A percentile compares a stretch with the other conserved stretches of the same genome.
Conservation (phyloP, 1,140 invertebrate species). For the Drosophila suzukii region DNA sequence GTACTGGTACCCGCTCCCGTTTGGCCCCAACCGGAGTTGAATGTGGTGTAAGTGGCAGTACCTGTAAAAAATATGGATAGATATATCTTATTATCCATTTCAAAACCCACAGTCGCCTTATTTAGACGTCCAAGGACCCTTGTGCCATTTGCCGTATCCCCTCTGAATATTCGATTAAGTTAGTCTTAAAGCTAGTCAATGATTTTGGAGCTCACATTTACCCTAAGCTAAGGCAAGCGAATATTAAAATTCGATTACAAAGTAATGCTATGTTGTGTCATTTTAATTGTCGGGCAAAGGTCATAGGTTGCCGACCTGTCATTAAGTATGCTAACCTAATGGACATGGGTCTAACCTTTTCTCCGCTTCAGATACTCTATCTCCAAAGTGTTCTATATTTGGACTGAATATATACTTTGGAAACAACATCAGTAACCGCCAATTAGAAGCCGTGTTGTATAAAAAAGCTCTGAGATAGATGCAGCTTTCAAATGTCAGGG, state of each 20-base stretch:
- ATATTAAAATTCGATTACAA: conserved; percentile 73
- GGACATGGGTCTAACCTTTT: conserved; percentile 6
- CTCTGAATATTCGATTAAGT: conserved; percentile 15
- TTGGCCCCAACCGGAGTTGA: conserved; percentile 54
- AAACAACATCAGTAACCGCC: conserved; percentile 14
- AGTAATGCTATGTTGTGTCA: not conserved
- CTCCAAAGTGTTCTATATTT: conserved; percentile 16
- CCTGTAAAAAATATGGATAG: not conserved
- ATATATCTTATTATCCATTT: not conserved
- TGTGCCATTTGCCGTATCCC: conserved; percentile 6
- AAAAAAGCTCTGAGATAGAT: conserved; percentile 44
- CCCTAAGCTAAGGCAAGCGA: conserved; percentile 65
- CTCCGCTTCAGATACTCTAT: not conserved
- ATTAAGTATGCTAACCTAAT: conserved; percentile 10
- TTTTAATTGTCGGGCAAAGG: conserved; percentile 8
- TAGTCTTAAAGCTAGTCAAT: conserved; percentile 64
- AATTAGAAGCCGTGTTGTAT: conserved; percentile 9
- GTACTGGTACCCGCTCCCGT: conserved; percentile 57
- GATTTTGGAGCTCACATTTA: conserved; percentile 49
- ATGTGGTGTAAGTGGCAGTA: conserved; percentile 48
- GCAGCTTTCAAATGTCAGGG: conserved; percentile 39
- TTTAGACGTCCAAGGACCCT: conserved; percentile 14
- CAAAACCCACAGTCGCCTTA: conserved; percentile 28
- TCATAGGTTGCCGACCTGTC: conserved; percentile 2
- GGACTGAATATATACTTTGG: conserved; percentile 19